A percentile compares a stretch with the other conserved stretches of the same genome.
These are phyloP conservation scores for Drosophila nr. fundita DNA, from an alignment of 2,888 invertebrate species.

Conservation along the genomic window DNA sequence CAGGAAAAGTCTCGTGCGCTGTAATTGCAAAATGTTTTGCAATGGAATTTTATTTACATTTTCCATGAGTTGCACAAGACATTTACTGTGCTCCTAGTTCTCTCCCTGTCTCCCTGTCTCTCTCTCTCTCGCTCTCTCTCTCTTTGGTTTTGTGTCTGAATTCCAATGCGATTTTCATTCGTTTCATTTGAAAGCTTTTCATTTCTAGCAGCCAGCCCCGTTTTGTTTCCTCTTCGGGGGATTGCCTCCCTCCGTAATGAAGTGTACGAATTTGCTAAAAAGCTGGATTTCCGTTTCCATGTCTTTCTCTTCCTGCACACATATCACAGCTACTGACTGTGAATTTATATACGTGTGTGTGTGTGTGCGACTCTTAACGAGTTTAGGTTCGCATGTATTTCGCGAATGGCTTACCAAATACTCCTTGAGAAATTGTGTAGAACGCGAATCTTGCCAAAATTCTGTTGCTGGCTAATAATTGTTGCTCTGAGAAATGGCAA, in stretches of 20 bases:
- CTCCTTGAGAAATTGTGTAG: slow-evolving; percentile 41
- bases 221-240: slow-evolving; percentile 50
- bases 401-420: slow-evolving; percentile 54
- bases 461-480: slow-evolving; percentile 33
- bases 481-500: slow-evolving; percentile 6
- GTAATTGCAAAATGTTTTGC: slow-evolving; percentile 76
- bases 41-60: slow-evolving; percentile 76
- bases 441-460: slow-evolving; percentile 18
- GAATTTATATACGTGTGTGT: slow-evolving; percentile 1
- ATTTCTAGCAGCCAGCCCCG: slow-evolving; percentile 48
- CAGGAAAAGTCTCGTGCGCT: slow-evolving; percentile 48
- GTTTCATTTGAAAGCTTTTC: slow-evolving; percentile 75
- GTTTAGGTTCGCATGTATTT: slow-evolving; percentile 49
- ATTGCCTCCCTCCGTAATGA: slow-evolving; percentile 42
- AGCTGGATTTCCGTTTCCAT: slow-evolving; percentile 67
- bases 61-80: slow-evolving; percentile 72
- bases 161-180: slow-evolving; percentile 73
- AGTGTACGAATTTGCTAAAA: slow-evolving; percentile 69
- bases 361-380: slow-evolving; percentile 56
- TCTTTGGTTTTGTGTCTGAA: slow-evolving; percentile 40
- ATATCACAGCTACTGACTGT: slow-evolving; percentile 7
- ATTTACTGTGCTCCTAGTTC: slow-evolving; percentile 39
- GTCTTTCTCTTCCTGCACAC: slow-evolving; percentile 55
- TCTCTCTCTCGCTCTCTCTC: not conserved
- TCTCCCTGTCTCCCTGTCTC: not conserved